phyloP scores from a whole-genome alignment of 2,113 vertebrate species.

The Cnemophilus loriae region DNA sequence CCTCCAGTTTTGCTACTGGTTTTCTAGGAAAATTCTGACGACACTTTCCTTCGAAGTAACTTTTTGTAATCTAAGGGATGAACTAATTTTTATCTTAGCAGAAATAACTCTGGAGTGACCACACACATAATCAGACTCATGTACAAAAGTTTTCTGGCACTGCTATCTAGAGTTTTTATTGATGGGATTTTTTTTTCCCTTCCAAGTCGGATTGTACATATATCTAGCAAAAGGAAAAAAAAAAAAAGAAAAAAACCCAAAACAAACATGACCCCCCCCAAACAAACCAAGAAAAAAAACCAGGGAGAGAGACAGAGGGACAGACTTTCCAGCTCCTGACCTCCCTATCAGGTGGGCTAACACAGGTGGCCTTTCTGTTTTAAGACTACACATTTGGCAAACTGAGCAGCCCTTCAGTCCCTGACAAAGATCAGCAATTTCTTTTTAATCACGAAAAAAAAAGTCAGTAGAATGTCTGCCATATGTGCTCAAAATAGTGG shows the following conservation, averaged over 20 bases:
- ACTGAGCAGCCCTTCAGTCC: conserved; percentile 47
- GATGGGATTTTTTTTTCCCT: conserved; percentile 10
- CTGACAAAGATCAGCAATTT: conserved; percentile 60
- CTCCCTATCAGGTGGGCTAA: conserved; percentile 64
- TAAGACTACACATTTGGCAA: conserved; percentile 63
- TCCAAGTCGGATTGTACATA: conserved; percentile 31
- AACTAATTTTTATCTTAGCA: conserved; percentile 19
- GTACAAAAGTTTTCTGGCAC: conserved; percentile 49
- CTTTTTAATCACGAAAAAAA: conserved; percentile 48
- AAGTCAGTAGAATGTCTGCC: conserved; percentile 64
- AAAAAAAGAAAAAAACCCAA: neutral
- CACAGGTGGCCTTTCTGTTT: conserved; percentile 71
- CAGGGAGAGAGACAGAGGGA: neutral
- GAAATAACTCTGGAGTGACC: conserved; percentile 49
- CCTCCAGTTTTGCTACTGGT: neutral
- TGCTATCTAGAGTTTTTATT: conserved; percentile 41
- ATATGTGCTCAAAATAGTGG: conserved; percentile 57
- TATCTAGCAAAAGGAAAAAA: neutral
- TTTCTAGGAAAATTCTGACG: conserved; percentile 5
- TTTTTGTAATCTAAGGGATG: neutral
- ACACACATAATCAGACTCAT: conserved; percentile 57
- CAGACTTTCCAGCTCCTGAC: conserved; percentile 40
- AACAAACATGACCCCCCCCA: neutral
- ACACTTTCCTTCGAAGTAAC: neutral
- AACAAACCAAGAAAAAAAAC: neutral